Conservation (phyloP, 53 echinoderm and acorn worm species). For the Echinarachnius parma region DNA sequence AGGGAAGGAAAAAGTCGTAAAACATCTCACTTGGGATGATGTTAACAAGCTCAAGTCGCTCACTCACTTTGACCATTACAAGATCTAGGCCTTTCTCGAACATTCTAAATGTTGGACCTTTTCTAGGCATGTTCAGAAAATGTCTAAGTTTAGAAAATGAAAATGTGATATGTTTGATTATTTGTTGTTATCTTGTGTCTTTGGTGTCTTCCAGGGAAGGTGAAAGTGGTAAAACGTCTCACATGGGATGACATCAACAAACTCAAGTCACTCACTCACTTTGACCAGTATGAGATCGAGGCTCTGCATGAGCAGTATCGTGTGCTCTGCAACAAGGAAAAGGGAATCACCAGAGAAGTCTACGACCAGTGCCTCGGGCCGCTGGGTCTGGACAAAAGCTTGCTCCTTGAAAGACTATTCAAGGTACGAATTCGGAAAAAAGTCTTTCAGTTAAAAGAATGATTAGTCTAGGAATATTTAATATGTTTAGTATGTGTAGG, state of each 20-base stretch:
- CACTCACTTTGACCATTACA: constrained; percentile 84
- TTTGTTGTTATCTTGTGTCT: too few relatives aligned
- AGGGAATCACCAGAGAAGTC: constrained; percentile 83
- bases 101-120: too few relatives aligned
- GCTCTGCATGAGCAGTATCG: constrained; percentile 79
- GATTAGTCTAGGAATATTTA: too few relatives aligned
- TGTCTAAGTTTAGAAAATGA: too few relatives aligned
- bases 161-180: too few relatives aligned
- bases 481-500: too few relatives aligned
- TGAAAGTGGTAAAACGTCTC: constrained; percentile 44
- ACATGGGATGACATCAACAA: constrained; percentile 79
- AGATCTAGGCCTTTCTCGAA: constrained; percentile 73
- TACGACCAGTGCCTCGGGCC: constrained; percentile 90
- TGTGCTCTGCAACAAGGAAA: constrained; percentile 70
- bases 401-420: constrained; percentile 85
- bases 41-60: constrained; percentile 59
- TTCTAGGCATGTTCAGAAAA: too few relatives aligned
- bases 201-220: constrained; percentile 61
- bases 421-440: too few relatives aligned
- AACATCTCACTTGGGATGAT: constrained; percentile 72
- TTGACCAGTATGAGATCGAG: constrained; percentile 87
- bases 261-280: constrained; percentile 63
- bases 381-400: constrained; percentile 85
- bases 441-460: too few relatives aligned
- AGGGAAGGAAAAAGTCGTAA: constrained; percentile 69